Evolutionary conservation across 2,113 vertebrate genomes (phyloP).

Genomic region (Grammomys surdaster): DNA sequence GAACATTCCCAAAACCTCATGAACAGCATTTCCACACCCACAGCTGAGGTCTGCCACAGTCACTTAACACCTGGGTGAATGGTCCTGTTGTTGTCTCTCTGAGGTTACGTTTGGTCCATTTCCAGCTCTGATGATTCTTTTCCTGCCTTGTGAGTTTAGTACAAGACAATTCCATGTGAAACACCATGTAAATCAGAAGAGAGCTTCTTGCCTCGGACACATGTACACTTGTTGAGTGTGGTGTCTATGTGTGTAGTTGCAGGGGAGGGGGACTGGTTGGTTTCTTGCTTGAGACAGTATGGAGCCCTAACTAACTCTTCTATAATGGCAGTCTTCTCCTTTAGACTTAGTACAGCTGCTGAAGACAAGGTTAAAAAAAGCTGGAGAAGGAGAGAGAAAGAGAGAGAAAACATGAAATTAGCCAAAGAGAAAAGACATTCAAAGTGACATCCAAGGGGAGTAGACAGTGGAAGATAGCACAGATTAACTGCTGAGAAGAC

Average conservation of each 20-base stretch:
- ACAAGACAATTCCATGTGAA: constrained; percentile 85
- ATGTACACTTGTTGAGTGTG: constrained; percentile 82
- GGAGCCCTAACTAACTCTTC: constrained; percentile 93
- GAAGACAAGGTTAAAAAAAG: constrained; percentile 99
- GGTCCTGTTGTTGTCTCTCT: constrained; percentile 73
- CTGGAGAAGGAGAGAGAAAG: constrained; percentile 91
- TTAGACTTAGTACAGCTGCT: constrained; percentile 92
- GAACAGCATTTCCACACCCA: constrained; percentile 64
- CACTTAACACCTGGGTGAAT: constrained; percentile 75
- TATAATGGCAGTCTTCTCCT: constrained; percentile 95
- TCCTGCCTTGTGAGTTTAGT: constrained; percentile 84
- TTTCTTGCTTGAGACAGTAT: constrained; percentile 83
- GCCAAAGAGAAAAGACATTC: constrained; percentile 82
- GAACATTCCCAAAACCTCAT: constrained; percentile 29
- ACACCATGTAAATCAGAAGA: constrained; percentile 88
- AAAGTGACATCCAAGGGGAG: constrained; percentile 78
- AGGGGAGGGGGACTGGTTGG: constrained; percentile 55
- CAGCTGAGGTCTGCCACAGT: constrained; percentile 73
- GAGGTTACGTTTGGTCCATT: constrained; percentile 75
- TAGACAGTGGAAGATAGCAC: constrained; percentile 59
- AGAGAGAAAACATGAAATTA: constrained; percentile 86
- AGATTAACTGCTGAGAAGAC: constrained; percentile 66
- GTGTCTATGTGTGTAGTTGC: constrained; percentile 13
- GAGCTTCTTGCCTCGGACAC: constrained; percentile 85
- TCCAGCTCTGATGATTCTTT: constrained; percentile 72